These are phyloP conservation scores for Mareca strepera DNA, from an alignment of 2,797 vertebrate genomes.

Conservation along the genomic window DNA sequence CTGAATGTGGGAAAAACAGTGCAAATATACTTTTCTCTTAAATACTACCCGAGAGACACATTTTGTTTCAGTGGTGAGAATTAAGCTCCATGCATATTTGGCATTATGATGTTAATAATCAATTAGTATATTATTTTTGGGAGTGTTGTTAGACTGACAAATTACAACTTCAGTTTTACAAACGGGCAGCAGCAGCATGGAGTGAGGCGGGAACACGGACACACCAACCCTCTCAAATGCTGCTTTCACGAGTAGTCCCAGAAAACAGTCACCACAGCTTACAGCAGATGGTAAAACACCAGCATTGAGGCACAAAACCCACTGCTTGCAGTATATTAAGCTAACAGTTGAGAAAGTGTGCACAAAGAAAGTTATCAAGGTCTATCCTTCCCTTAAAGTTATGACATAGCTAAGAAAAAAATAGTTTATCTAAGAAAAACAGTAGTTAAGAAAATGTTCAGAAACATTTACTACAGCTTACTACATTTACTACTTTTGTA, in stretches of 20 bases:
- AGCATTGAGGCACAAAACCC: not conserved
- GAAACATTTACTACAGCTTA: not conserved
- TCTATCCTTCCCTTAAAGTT: not conserved
- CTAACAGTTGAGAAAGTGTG: not conserved
- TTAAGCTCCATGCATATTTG: not conserved
- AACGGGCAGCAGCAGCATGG: not conserved
- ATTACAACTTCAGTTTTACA: not conserved
- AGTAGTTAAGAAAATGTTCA: not conserved
- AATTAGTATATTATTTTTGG: not conserved
- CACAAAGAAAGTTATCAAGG: not conserved
- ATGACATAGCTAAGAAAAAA: too few relatives aligned
- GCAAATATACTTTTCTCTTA: not conserved
- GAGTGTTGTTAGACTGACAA: not conserved
- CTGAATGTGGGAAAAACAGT: not conserved
- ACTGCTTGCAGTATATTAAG: too few relatives aligned
- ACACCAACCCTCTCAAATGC: not conserved
- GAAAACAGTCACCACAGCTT: not conserved
- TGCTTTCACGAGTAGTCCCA: rapidly evolving
- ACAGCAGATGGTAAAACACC: not conserved
- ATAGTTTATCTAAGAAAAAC: not conserved
- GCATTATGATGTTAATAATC: not conserved
- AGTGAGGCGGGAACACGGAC: not conserved
- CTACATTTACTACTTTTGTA: too few relatives aligned
- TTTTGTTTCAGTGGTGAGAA: not conserved
- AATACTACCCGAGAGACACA: not conserved